Percentiles rank a stretch among this genome's conserved stretches.
phyloP scores from a whole-genome alignment of 2,113 vertebrate species.

The Rostratula benghalensis region DNA sequence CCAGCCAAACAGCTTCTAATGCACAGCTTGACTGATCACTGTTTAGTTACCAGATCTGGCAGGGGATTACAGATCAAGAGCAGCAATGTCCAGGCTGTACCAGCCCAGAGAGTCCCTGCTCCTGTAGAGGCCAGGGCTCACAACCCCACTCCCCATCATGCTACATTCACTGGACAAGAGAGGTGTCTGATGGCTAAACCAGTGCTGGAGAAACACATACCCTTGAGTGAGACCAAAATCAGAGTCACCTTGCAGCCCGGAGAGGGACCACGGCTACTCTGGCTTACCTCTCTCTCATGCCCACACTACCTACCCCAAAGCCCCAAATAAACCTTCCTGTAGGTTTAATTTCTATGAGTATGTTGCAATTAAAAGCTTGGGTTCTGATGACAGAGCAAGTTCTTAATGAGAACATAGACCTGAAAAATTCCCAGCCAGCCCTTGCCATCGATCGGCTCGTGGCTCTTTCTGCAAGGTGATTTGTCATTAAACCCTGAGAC shows the following conservation, averaged over 20 bases:
- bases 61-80: not conserved
- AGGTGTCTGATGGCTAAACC: not conserved
- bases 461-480: not conserved
- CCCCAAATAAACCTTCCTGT: not conserved
- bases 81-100: not conserved
- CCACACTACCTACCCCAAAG: too few relatives aligned
- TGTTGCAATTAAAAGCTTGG: not conserved
- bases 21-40: not conserved
- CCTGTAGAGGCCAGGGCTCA: not conserved
- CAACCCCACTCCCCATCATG: accelerated
- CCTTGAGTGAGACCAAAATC: accelerated
- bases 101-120: not conserved
- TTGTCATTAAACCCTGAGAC: not conserved
- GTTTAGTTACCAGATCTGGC: not conserved
- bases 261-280: not conserved
- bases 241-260: not conserved
- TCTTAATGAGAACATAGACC: not conserved
- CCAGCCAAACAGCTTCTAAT: accelerated
- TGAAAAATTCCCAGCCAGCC: not conserved
- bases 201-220: not conserved
- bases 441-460: accelerated
- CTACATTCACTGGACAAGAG: not conserved
- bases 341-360: not conserved
- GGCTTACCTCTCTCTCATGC: not conserved
- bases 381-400: not conserved